Percentiles rank a stretch among this genome's conserved stretches.
Conservation (phyloP, 2,113 vertebrate genomes). For the Apeltes quadracus region DNA sequence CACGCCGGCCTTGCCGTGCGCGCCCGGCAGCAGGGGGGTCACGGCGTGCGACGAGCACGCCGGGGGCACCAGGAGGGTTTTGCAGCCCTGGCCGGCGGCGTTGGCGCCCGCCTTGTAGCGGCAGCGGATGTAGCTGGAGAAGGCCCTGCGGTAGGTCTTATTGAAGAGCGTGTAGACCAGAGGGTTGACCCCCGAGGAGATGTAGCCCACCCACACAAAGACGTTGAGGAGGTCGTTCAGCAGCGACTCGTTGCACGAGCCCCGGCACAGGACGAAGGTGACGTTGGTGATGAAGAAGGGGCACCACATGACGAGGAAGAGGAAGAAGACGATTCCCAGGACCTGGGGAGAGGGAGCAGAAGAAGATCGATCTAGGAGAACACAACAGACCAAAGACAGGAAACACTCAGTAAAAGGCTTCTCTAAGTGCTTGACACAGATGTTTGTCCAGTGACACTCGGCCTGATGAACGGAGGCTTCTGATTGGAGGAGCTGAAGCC, state of each 20-base stretch:
- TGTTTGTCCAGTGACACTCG: too few relatives aligned
- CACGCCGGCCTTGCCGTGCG: conserved; percentile 78
- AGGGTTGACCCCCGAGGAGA: conserved; percentile 96
- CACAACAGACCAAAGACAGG: too few relatives aligned
- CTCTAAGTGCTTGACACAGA: too few relatives aligned
- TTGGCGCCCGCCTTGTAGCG: conserved; percentile 78
- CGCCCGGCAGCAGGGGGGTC: conserved; percentile 76
- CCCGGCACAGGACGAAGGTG: conserved; percentile 90
- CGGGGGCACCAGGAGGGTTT: conserved; percentile 73
- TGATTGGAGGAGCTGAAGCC: too few relatives aligned
- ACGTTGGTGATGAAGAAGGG: conserved; percentile 98
- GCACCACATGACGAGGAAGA: conserved; percentile 99
- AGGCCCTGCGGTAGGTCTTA: conserved; percentile 94
- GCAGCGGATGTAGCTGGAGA: conserved; percentile 94
- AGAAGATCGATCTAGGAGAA: background rate
- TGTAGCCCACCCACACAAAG: conserved; percentile 98
- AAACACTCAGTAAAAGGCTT: too few relatives aligned
- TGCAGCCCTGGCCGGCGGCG: conserved; percentile 53
- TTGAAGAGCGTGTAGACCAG: conserved; percentile 99
- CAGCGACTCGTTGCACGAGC: conserved; percentile 86
- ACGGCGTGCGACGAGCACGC: conserved; percentile 86
- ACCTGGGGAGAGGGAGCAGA: conserved; percentile 69
- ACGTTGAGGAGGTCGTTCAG: conserved; percentile 92
- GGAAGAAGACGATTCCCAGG: conserved; percentile 96
- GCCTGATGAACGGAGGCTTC: too few relatives aligned